These are phyloP conservation scores for Leptopterna dolabrata DNA, from an alignment of 2,888 invertebrate genomes.

Conservation along the genomic window DNA sequence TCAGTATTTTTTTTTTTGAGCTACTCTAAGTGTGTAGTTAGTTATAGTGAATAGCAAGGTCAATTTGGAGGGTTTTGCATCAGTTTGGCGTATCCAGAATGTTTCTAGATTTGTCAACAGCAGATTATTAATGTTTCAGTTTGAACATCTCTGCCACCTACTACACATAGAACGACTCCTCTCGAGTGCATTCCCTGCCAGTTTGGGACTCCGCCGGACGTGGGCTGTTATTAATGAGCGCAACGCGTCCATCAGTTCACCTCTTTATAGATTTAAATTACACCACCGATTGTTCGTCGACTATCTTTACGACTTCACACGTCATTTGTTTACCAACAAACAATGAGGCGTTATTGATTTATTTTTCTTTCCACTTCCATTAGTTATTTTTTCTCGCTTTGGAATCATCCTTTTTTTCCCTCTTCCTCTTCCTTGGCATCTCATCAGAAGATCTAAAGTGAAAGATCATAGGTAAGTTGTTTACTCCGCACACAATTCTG, in stretches of 20 bases:
- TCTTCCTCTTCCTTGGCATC: neutral
- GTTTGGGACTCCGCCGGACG: neutral
- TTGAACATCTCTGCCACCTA: no score
- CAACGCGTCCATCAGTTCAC: slow-evolving; percentile 17
- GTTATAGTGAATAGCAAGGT: no score
- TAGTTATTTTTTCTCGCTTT: slow-evolving; percentile 8
- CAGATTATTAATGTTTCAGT: no score
- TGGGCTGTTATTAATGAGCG: slow-evolving; percentile 9
- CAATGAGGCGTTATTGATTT: slow-evolving; percentile 11
- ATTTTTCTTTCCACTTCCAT: neutral
- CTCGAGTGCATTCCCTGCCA: neutral
- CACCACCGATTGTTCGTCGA: slow-evolving; percentile 13
- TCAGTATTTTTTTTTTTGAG: no score
- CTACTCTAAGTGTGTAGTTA: no score
- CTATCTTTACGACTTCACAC: neutral
- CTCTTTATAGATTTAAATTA: slow-evolving; percentile 27
- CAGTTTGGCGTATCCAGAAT: no score
- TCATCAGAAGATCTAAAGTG: neutral
- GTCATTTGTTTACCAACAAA: slow-evolving; percentile 1
- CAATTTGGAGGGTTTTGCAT: no score
- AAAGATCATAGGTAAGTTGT: neutral
- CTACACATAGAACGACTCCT: neutral
- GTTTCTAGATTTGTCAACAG: no score
- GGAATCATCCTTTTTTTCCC: neutral
- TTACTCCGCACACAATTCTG: neutral